Base-by-base conservation (phyloP, 2,797 vertebrate genomes). In the Eupleurogrammus muticus region DNA sequence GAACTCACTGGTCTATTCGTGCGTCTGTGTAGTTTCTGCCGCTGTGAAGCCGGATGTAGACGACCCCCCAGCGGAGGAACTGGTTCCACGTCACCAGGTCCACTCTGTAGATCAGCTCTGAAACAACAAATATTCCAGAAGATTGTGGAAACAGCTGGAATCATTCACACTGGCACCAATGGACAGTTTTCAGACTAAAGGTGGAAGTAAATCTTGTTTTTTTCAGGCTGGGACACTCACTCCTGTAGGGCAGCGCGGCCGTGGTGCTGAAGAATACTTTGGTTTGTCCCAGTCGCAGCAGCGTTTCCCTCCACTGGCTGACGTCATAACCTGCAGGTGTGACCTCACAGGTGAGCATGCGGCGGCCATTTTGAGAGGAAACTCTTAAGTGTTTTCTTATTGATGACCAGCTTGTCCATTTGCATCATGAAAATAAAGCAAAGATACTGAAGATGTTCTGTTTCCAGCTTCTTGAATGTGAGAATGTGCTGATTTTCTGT, bases 1-100 rank as follows among this genome's bases (percentile, higher is more conserved):
- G 3, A 12, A 91, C 94, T 91, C 73, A 95, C 94, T 91, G 90
- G 79, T 94, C 93, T 2, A 95, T 79, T n/a, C 87, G 87, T 9
- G 92, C 66, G 71, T 94, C 94, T 0, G 86, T 92, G 48, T 86
- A 55, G 66, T 47, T 91, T 54, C 84, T 92, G 28, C 93, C 92
- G 0, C 80, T 92, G 86, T 94, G 88, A 38, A 95, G 87, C 3
- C 91, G 90, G 70, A 95, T 90, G 77, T 90, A 87, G 60, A 95
- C 87, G 1, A 92, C 82, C 0, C 93, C 94, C 94, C 94, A 95
- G 50, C 94, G 93, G 1, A 93, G 88, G 73, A 93, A 94, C 90
- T 95, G 93, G 87, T 95, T 95, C 94, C 94, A 95, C 4, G 94
- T 95, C 42, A 95, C 92, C 70, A 94, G 88, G 89, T 95, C 94